Evolutionary conservation across 2,113 vertebrate species (phyloP).

Genomic region (Elachura formosa): DNA sequence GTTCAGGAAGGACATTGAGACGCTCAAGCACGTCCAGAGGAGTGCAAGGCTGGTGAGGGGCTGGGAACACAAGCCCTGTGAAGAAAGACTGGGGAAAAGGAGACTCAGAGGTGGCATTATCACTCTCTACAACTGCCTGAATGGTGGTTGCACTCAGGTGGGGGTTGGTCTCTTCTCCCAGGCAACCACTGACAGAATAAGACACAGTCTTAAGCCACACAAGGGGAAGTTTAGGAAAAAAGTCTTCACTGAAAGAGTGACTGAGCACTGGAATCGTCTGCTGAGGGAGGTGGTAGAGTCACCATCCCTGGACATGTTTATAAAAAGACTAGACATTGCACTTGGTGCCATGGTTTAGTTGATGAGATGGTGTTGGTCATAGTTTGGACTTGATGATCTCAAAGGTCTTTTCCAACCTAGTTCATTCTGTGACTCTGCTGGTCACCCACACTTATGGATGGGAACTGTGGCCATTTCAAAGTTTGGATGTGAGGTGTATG

Average conservation of each 20-base stretch:
- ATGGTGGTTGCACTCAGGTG: not conserved
- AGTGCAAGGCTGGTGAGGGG: no score
- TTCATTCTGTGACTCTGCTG: not conserved
- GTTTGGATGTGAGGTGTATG: not conserved
- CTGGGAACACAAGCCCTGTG: not conserved
- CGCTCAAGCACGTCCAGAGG: accelerated
- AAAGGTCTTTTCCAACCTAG: not conserved
- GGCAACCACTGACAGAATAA: not conserved
- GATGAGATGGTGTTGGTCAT: not conserved
- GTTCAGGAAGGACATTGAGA: accelerated
- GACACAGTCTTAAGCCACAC: not conserved
- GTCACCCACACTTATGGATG: not conserved
- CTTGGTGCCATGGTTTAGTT: not conserved
- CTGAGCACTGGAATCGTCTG: not conserved
- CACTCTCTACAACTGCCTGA: no score
- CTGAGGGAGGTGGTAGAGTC: not conserved
- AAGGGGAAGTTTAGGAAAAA: not conserved
- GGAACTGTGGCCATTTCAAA: not conserved
- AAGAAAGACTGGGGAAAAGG: not conserved
- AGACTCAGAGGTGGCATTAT: not conserved
- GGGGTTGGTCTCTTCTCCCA: accelerated
- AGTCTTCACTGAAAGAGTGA: not conserved
- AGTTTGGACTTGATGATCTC: not conserved
- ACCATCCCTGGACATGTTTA: accelerated
- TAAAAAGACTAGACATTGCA: not conserved